These are phyloP conservation scores for Strix aluco DNA, from an alignment of 2,113 vertebrate species.

Conservation along the genomic window DNA sequence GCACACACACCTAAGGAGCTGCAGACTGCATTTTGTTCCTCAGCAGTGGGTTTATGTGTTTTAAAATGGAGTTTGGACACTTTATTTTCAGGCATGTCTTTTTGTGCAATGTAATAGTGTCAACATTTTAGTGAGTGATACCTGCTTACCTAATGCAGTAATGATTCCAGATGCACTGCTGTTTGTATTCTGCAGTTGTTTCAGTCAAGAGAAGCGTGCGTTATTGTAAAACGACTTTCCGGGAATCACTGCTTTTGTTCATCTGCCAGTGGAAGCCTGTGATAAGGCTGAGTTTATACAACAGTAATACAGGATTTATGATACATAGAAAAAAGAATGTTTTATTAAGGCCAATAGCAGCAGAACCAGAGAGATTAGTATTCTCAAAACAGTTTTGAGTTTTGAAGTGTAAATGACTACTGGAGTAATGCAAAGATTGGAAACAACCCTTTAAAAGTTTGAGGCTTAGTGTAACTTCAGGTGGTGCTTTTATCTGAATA, in stretches of 20 bases:
- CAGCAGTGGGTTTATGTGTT: background rate
- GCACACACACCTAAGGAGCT: background rate
- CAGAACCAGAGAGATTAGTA: background rate
- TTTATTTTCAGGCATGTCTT: background rate
- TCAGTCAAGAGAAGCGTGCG: background rate
- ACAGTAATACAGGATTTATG: background rate
- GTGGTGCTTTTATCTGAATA: background rate
- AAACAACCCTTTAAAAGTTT: background rate
- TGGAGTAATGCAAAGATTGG: background rate
- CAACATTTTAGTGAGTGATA: background rate
- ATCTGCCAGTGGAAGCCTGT: background rate
- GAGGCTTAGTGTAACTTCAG: background rate
- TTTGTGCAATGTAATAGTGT: background rate
- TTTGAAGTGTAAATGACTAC: background rate
- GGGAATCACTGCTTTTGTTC: background rate
- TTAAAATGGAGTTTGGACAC: background rate
- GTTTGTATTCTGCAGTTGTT: background rate
- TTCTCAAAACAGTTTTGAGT: background rate
- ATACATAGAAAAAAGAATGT: background rate
- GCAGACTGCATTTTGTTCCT: background rate
- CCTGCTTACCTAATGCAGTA: background rate
- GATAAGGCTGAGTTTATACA: background rate
- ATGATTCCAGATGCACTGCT: background rate
- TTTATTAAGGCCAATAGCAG: background rate
- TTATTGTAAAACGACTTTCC: background rate